Evolutionary conservation across 2,888 invertebrate species (phyloP).

Genomic region (Acronicta alni): DNA sequence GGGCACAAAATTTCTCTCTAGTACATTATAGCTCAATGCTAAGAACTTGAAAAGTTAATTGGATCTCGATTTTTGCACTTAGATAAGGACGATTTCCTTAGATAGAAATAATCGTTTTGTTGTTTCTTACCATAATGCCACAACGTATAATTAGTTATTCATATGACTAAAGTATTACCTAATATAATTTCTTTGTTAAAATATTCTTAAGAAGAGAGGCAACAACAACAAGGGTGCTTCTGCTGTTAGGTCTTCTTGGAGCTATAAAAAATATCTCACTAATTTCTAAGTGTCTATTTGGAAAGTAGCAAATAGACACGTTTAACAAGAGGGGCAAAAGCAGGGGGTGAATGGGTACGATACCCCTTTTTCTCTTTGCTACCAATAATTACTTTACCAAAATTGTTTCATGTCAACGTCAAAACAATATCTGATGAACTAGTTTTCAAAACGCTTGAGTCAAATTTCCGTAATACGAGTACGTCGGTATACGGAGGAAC

Average conservation of each 20-base stretch:
- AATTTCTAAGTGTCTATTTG: too few relatives aligned
- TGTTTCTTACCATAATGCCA: background rate
- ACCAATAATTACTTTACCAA: constrained; percentile 7
- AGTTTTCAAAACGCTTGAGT: background rate
- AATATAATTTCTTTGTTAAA: too few relatives aligned
- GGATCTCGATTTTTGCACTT: constrained; percentile 3
- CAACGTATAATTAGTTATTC: too few relatives aligned
- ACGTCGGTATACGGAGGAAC: background rate
- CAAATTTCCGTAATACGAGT: background rate
- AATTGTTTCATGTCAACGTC: constrained; percentile 6
- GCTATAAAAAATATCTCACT: too few relatives aligned
- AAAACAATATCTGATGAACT: constrained; percentile 3
- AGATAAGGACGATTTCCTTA: background rate
- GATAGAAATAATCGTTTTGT: background rate
- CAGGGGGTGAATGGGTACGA: too few relatives aligned
- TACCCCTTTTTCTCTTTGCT: too few relatives aligned
- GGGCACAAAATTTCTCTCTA: background rate
- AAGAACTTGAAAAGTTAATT: constrained; percentile 26
- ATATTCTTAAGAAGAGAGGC: too few relatives aligned
- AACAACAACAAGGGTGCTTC: too few relatives aligned
- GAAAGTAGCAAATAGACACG: too few relatives aligned
- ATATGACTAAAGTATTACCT: too few relatives aligned
- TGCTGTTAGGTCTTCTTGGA: too few relatives aligned
- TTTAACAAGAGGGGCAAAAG: too few relatives aligned
- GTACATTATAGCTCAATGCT: background rate